Base-by-base conservation (phyloP, 35 echinoderm and acorn worm species). In the Ophioderma brevispina region DNA sequence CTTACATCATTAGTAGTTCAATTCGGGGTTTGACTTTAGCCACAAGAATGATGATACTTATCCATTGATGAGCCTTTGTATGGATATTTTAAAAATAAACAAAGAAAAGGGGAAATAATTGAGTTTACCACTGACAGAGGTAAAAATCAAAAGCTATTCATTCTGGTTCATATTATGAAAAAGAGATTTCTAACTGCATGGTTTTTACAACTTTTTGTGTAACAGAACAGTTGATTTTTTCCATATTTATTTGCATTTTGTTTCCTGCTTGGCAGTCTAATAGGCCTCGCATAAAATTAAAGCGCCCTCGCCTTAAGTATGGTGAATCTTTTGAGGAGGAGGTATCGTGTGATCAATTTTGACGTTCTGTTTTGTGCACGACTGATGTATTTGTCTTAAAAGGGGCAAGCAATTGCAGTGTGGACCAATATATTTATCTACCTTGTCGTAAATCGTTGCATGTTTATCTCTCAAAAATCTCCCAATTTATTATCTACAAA, bases 181-280 rank as follows among this genome's bases (percentile, higher is more conserved):
- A 25, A 25, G 2, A 70, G 2, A 2, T 70, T 15, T 13, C n/a
- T 13, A 70, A 13, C n/a, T 70, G 59, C 59, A 70, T 70, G 59
- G 5, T 70, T 70, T 70, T 70, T 25, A 70, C 59, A 70, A 70
- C n/a, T n/a, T 25, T 70, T 70, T 18, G n/a, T 70, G 59, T 25
- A 25, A 70, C 6, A 18, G 59, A 70, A 8, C n/a, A 70, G 59
- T 70, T 70, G 15, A 25, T 70, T 70, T 70, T 70, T 70, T 70
- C 59, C 59, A 3, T 30, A 70, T 70, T 70, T 70, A 13, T 70
- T 70, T 70, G 59, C 59, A 70, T 70, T 25, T 70, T 70, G 28
- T 70, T 70, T 30, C 59, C 59, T 70, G 59, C 59, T 70, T 70
- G 59, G 59, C 59, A 70, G 59, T 70, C 59, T 70, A 70, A 70